A percentile compares a stretch with the other conserved stretches of the same genome.
Evolutionary conservation across 2,797 vertebrate species (phyloP).

Genomic region (Silurus aristotelis): DNA sequence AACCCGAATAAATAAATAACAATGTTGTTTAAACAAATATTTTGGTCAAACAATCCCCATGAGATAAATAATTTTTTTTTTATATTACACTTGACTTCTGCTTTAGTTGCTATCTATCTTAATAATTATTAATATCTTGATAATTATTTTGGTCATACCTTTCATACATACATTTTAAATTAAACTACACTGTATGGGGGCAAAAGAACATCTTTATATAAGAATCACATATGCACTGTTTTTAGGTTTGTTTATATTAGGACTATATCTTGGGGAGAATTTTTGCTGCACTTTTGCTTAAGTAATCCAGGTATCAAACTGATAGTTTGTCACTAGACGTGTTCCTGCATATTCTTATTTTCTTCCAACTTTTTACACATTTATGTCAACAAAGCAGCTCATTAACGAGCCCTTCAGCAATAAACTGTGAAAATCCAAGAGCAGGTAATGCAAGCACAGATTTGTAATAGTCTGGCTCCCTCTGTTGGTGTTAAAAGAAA

Average conservation of each 20-base stretch:
- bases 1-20: too few relatives aligned
- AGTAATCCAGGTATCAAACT: background rate
- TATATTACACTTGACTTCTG: too few relatives aligned
- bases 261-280: background rate
- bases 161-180: too few relatives aligned
- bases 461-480: slow-evolving; percentile 25
- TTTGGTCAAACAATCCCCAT: too few relatives aligned
- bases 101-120: background rate
- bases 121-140: too few relatives aligned
- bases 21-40: too few relatives aligned
- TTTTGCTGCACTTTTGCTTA: background rate
- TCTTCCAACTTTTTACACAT: background rate
- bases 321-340: background rate
- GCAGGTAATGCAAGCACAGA: background rate
- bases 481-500: slow-evolving; percentile 18
- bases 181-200: background rate
- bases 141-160: too few relatives aligned
- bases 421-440: background rate
- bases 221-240: background rate
- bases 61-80: too few relatives aligned
- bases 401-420: background rate
- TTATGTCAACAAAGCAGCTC: background rate
- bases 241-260: background rate
- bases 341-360: background rate
- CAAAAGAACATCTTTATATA: background rate